Evolutionary conservation across 2,113 vertebrate species (phyloP), one percentile per base, ranked within the genome.

Genomic region (Lagopus muta): DNA sequence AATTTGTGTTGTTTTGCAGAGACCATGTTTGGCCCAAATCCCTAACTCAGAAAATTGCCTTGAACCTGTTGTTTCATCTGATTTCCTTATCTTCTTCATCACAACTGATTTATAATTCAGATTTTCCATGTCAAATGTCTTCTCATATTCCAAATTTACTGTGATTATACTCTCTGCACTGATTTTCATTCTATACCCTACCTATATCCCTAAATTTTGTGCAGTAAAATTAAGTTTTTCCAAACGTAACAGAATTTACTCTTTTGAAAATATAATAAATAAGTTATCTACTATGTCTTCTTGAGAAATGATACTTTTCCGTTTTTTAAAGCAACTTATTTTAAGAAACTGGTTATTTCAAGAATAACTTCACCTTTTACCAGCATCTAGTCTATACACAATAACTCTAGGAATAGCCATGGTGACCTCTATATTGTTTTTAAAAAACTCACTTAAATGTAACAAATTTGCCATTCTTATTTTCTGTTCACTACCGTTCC

Each of bases 21-120:
- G 27, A 32, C 52, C 57, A 13, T 74, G 84, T 84, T 60, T 82
- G 34, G 47, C 52, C 81, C 38, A 19, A 70, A 55, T 42, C 1
- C 74, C n/a, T 86, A 30, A 40, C n/a, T 91, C 30, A 67, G 64
- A 86, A 86, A 89, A 75, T 4, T 42, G 52, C 12, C 50, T 67
- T 4, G 1, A 30, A 71, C 86, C 45, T 32, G 62, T 87, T 25
- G 61, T 75, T 79, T 54, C 32, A 50, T 67, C 47, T 60, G 70
- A 69, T 85, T 89, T 91, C 28, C 62, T 71, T 60, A 74, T n/a
- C n/a, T 87, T 85, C 30, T 87, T 85, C 30, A 86, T 87, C 42
- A 64, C 10, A 70, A 88, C 4, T 82, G 34, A 85, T 91, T 61
- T 48, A 88, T 76, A 90, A 86, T 69, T 82, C 22, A 10, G 90